phyloP scores from a whole-genome alignment of 2,113 vertebrate genomes.

The Tachysurus fulvidraco region DNA sequence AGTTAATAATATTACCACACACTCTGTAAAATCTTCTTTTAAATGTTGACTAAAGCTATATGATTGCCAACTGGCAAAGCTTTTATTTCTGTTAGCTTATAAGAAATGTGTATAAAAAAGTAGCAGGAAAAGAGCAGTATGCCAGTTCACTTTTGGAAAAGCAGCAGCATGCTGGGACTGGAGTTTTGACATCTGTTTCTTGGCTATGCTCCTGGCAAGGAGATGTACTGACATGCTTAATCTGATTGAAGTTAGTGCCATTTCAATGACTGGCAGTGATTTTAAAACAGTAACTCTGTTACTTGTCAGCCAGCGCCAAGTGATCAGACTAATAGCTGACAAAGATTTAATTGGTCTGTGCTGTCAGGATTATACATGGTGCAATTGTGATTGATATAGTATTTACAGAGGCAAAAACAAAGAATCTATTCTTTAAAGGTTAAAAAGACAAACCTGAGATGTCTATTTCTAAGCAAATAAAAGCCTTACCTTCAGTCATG shows the following conservation, averaged over 20 bases:
- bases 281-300: slow-evolving; percentile 16
- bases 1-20: slow-evolving; percentile 22
- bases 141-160: slow-evolving; percentile 37
- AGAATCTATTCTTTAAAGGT: background rate
- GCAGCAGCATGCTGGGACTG: slow-evolving; percentile 35
- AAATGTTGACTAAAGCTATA: slow-evolving; percentile 1
- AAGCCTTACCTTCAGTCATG: slow-evolving; percentile 88
- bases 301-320: slow-evolving; percentile 24
- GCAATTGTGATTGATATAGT: background rate
- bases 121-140: slow-evolving; percentile 8
- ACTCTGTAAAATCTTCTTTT: slow-evolving; percentile 29
- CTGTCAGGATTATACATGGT: slow-evolving; percentile 8
- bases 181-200: slow-evolving; percentile 40
- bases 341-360: slow-evolving; percentile 12
- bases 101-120: slow-evolving; percentile 20
- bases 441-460: slow-evolving; percentile 7
- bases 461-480: background rate
- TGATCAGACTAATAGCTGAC: slow-evolving; percentile 36
- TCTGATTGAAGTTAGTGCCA: slow-evolving; percentile 26
- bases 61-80: slow-evolving; percentile 24
- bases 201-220: slow-evolving; percentile 26
- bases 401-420: background rate
- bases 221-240: slow-evolving; percentile 35
- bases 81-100: slow-evolving; percentile 35
- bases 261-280: slow-evolving; percentile 35